Evolutionary conservation across 2,888 invertebrate species (phyloP), one percentile per base, ranked within the genome.

Genomic region (Eupithecia exiguata): DNA sequence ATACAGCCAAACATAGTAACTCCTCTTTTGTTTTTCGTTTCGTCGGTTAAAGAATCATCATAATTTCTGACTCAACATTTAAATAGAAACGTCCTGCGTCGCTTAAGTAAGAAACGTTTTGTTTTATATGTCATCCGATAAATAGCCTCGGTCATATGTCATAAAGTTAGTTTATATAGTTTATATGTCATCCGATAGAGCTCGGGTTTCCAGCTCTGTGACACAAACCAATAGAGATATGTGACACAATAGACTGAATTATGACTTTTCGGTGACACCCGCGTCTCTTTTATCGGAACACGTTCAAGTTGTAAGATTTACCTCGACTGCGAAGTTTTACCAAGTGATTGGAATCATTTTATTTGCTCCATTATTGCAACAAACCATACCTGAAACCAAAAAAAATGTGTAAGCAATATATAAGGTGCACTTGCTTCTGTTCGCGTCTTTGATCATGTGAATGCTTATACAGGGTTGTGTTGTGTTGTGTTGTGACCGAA

Each of bases 181-280:
- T 58, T 58, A 53, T 53, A 53, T 53, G 21, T 12, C 1, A 12
- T 53, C 4, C 5, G 21, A 53, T 21, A 53, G 21, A 53, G n/a
- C n/a, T n/a, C n/a, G n/a, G n/a, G n/a, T 21, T 10, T 21, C 49
- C 49, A 58, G 58, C 14, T 58, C 25, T 58, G 25, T 58, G 14
- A 58, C 12, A 1, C 63, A 18, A 84, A 83, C 83, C 84, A 86
- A 87, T 87, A 86, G 86, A 87, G 86, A 84, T 81, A 82, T 87
- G 82, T 82, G 81, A 87, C 86, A 87, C 84, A 86, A 87, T 86
- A 84, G 84, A 80, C 83, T 84, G 83, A 85, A 87, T 86, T 85
- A 83, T 83, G 80, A 86, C 77, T 84, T 87, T 84, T 86, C 84
- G 82, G 84, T 80, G 78, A 84, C 87, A 85, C 89, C 89, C 85